Evolutionary conservation across 2,888 invertebrate species (phyloP).

Genomic region (Eristalis arbustorum): DNA sequence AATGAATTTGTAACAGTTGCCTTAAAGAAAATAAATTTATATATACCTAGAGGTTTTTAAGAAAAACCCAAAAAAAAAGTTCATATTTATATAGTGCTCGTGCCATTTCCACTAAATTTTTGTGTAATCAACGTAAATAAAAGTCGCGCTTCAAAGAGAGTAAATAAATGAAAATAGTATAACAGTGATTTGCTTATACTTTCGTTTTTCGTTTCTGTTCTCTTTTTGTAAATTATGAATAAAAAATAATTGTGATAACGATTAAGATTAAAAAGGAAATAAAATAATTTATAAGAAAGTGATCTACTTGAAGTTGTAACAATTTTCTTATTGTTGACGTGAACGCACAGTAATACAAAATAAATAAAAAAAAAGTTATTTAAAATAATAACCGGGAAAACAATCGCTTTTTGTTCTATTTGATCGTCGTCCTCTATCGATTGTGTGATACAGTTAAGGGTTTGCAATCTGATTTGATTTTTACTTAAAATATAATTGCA

Average conservation of each 20-base stretch:
- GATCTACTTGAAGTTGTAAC: constrained; percentile 41
- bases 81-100: constrained; percentile 43
- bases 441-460: constrained; percentile 57
- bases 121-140: constrained; percentile 23
- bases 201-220: constrained; percentile 7
- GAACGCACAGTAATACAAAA: constrained; percentile 55
- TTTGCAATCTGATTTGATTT: neutral
- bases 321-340: constrained; percentile 26
- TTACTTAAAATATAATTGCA: constrained; percentile 65
- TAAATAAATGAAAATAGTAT: neutral
- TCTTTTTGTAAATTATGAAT: constrained; percentile 5
- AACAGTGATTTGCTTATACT: constrained; percentile 40
- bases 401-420: neutral
- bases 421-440: constrained; percentile 62
- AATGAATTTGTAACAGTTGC: constrained; percentile 38
- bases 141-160: constrained; percentile 22
- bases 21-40: constrained; percentile 6
- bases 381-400: constrained; percentile 4
- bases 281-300: constrained; percentile 22
- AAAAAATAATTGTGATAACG: constrained; percentile 58
- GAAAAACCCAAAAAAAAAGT: constrained; percentile 7
- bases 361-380: constrained; percentile 20
- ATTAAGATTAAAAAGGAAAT: constrained; percentile 32
- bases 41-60: constrained; percentile 9
- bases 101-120: constrained; percentile 57